Evolutionary conservation across 2,888 invertebrate species (phyloP), one percentile per base, ranked within the genome.

Genomic region (Aspidiotus destructor): DNA sequence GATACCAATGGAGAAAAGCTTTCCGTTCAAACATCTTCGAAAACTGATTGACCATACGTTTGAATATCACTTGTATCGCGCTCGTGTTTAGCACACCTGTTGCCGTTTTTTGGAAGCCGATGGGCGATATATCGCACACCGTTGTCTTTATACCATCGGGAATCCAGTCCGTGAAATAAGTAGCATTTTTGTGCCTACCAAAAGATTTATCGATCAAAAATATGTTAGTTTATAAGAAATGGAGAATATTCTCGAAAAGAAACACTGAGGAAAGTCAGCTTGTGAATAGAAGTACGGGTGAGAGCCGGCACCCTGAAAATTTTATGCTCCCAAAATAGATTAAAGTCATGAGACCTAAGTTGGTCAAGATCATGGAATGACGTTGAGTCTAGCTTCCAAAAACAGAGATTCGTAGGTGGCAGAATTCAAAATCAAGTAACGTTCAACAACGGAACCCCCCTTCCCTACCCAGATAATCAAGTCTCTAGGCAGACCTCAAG

Each of bases 1-100:
- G 86, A 74, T 78, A 79, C 83, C 84, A 84, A 75, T 84, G 84
- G 64, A 84, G 81, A 75, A 84, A 84, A 60, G 83, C 83, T 57
- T 82, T 60, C 7, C 61, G 60, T 41, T 68, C 61, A 62, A 61
- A 68, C 68, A 68, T 68, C 54, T 28, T 61, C 6, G 60, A 42
- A 68, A 68, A 68, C 42, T 68, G 68, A 41, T 40, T 42, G 16
- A 61, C 68, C 8, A 68, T 54, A 17, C 68, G 60, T 68, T 54
- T 60, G 55, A 68, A 61, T 15, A 68, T 41, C 16, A 61, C 68
- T 41, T 68, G 68, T 11, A 68, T 61, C 1, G 68, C 68, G 54
- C 61, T 68, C 1, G 68, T 68, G 52, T 68, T 68, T 52, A 60
- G 52, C 28, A 68, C 17, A 41, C 60, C 60, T 41, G 68, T 68